Percentiles rank a stretch among this genome's conserved stretches.
Conservation (phyloP, 1,140 invertebrate genomes). For the Zaprionus vittiger region DNA sequence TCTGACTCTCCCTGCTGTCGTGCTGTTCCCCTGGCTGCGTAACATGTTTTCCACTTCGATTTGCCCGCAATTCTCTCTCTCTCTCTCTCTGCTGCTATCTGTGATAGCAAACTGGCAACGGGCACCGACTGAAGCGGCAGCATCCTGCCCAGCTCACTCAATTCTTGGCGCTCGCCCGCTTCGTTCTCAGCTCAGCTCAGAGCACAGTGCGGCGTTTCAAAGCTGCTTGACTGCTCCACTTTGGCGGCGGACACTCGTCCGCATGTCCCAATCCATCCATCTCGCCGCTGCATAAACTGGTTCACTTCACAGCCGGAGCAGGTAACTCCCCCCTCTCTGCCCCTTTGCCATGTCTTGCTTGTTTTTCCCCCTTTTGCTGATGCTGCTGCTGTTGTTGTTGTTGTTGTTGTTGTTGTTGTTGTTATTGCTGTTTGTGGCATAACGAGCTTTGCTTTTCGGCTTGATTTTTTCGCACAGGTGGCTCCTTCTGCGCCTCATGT, state of each 20-base stretch:
- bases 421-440: conserved; percentile 25
- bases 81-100: not conserved
- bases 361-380: not conserved
- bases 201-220: conserved; percentile 64
- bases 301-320: conserved; percentile 49
- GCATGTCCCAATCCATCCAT: conserved; percentile 68
- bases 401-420: not conserved
- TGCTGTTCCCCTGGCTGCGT: conserved; percentile 8
- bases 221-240: conserved; percentile 79
- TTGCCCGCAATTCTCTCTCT: not conserved
- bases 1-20: not conserved
- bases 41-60: conserved; percentile 40
- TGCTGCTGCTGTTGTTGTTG: no score
- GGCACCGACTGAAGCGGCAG: not conserved
- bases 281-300: conserved; percentile 63
- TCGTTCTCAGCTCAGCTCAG: not conserved
- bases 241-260: conserved; percentile 62
- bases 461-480: conserved; percentile 79
- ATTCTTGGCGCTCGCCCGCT: conserved; percentile 1
- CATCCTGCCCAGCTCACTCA: conserved; percentile 23
- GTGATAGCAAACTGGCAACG: conserved; percentile 7
- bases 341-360: not conserved
- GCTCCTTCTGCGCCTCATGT: conserved; percentile 45
- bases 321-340: not conserved
- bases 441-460: conserved; percentile 78